Base-by-base conservation (phyloP, 2,888 invertebrate genomes). In the Drosophila austrosaltans region DNA sequence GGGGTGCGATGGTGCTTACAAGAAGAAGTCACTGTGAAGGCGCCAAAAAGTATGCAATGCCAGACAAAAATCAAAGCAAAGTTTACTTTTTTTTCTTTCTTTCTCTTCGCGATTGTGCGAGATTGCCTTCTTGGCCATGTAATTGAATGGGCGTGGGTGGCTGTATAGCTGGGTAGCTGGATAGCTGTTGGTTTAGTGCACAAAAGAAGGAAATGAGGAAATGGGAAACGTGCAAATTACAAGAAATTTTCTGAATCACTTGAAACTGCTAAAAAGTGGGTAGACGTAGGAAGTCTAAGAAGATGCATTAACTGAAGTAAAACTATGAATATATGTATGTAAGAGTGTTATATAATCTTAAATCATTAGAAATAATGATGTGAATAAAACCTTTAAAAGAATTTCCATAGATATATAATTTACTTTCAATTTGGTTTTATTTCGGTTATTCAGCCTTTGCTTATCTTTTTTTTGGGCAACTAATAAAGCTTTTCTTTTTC, bases 31-130 rank as follows among this genome's bases (percentile, higher is more conserved):
- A 79, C 66, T 66, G 76, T 66, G 59, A 77, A 79, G 75, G 81
- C 86, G 83, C 83, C 87, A 87, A 84, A 78, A 86, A 79, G 69
- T 84, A 84, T 48, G 76, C 77, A 76, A 63, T 63, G 72, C 63
- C 72, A 80, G 82, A 79, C 66, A 76, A 73, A 79, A 87, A 85
- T 82, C 82, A 82, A 81, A 85, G 75, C 60, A 68, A 79, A 69
- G 69, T 71, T 66, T 71, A 69, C 69, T 77, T 66, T 56, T 77
- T 77, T 67, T 75, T 63, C 32, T 16, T 16, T n/a, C 48, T 12
- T 61, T n/a, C 48, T 12, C 58, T 12, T 40, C 42, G 73, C 64
- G 64, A 74, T 56, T 73, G 64, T 64, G 48, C 48, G 69, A 63
- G 63, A 63, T 73, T 59, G 74, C 69, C 69, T 62, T 73, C 56